These are phyloP conservation scores for Tetramorium simillimum DNA, from an alignment of 1,140 invertebrate species.

Conservation along the genomic window DNA sequence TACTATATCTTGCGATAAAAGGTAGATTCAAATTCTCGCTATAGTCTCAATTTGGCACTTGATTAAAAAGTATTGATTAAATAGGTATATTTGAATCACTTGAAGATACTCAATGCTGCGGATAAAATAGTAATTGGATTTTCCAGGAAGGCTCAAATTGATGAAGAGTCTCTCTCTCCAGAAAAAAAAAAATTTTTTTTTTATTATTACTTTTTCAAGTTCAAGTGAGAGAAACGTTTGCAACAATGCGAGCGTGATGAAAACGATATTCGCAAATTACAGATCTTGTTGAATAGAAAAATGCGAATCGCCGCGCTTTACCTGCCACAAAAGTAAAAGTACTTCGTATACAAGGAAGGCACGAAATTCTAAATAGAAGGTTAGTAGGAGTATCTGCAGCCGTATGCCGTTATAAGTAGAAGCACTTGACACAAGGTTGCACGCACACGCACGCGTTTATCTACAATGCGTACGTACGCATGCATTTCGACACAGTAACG, in stretches of 20 bases:
- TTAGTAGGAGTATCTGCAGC: slow-evolving; percentile 35
- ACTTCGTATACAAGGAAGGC: slow-evolving; percentile 3
- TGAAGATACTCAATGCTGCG: background rate
- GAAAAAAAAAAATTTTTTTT: background rate
- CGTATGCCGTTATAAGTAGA: slow-evolving; percentile 42
- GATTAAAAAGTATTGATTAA: background rate
- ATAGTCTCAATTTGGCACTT: background rate
- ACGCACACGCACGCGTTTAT: background rate
- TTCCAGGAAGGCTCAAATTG: background rate
- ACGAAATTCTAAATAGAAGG: slow-evolving; percentile 33
- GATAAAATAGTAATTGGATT: slow-evolving; percentile 2
- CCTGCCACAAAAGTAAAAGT: slow-evolving; percentile 43
- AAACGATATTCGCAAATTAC: slow-evolving; percentile 44
- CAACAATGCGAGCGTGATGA: background rate
- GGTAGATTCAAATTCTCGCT: background rate
- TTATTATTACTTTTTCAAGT: slow-evolving; percentile 24
- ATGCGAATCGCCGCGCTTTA: background rate
- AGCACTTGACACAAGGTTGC: background rate
- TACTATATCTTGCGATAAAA: background rate
- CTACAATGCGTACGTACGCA: background rate
- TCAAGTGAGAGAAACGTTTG: background rate
- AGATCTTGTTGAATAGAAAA: slow-evolving; percentile 46
- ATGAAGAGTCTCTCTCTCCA: background rate
- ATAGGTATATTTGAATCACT: background rate
- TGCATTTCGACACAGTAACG: slow-evolving; percentile 7